These are phyloP conservation scores for Willowsia nigromaculata DNA, from an alignment of 2,888 invertebrate species.

Conservation along the genomic window DNA sequence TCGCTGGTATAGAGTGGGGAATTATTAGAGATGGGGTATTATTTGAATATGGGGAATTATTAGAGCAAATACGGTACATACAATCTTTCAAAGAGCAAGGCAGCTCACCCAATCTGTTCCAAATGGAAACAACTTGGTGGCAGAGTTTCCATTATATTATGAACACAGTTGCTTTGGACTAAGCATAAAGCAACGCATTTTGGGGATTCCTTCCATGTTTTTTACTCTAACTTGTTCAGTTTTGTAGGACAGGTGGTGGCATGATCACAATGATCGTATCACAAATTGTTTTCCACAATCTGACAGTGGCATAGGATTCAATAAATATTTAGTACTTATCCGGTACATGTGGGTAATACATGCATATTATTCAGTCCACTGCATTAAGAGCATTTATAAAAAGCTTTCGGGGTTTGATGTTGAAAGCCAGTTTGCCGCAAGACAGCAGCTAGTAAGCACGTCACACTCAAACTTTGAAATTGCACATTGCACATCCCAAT, in stretches of 20 bases:
- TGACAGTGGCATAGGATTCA: background rate
- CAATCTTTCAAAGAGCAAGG: background rate
- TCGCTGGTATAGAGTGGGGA: too few species aligned
- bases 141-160: background rate
- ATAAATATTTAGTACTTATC: too few species aligned
- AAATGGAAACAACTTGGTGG: background rate
- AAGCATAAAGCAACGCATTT: background rate
- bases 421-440: conserved; percentile 29
- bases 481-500: background rate
- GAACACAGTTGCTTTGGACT: too few species aligned
- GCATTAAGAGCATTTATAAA: background rate
- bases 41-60: background rate
- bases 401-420: background rate
- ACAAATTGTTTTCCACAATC: background rate
- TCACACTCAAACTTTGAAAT: too few species aligned
- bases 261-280: too few species aligned
- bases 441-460: conserved; percentile 24
- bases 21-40: too few species aligned
- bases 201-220: background rate
- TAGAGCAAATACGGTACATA: background rate
- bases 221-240: background rate
- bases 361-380: background rate
- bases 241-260: too few species aligned
- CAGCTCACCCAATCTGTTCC: conserved; percentile 49
- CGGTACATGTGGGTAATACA: background rate